Evolutionary conservation across 2,797 vertebrate species (phyloP).

Genomic region (Neostethus bicornis): DNA sequence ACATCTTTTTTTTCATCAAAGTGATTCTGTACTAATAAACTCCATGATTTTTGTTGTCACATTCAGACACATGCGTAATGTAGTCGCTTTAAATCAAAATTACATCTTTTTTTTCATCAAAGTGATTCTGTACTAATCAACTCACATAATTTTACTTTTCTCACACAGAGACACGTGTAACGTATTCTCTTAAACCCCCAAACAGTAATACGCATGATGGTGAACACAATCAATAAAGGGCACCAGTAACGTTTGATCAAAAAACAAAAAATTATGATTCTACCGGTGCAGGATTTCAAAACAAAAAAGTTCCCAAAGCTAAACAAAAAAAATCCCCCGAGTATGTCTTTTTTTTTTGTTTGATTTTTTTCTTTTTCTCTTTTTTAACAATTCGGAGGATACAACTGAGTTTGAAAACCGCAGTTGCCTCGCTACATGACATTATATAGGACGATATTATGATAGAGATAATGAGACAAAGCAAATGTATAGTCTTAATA

Average conservation of each 20-base stretch:
- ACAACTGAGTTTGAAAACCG: slow-evolving; percentile 76
- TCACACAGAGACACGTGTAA: no score
- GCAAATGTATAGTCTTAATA: slow-evolving; percentile 33
- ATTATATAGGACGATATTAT: slow-evolving; percentile 61
- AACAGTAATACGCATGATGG: slow-evolving; percentile 59
- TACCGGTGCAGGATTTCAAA: no score
- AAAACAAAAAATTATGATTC: no score
- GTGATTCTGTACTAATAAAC: slow-evolving; percentile 67
- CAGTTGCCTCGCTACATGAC: slow-evolving; percentile 73
- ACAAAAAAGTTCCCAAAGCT: slow-evolving; percentile 63
- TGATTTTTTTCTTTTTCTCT: no score
- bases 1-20: not conserved
- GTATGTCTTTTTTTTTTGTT: slow-evolving; percentile 59
- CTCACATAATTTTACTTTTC: no score
- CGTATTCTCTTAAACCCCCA: slow-evolving; percentile 66
- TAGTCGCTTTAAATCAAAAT: no score
- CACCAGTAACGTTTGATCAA: slow-evolving; percentile 43
- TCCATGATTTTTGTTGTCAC: no score
- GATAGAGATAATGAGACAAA: slow-evolving; percentile 45
- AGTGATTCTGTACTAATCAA: slow-evolving; percentile 66
- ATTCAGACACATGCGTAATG: no score
- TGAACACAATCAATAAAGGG: slow-evolving; percentile 60
- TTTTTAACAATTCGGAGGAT: slow-evolving; percentile 68
- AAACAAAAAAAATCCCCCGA: slow-evolving; percentile 60
- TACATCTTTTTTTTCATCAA: not conserved